A percentile compares a stretch with the other conserved stretches of the same genome.
Evolutionary conservation across 2,113 vertebrate genomes (phyloP).

Genomic region (Tretioscincus oriximinensis): DNA sequence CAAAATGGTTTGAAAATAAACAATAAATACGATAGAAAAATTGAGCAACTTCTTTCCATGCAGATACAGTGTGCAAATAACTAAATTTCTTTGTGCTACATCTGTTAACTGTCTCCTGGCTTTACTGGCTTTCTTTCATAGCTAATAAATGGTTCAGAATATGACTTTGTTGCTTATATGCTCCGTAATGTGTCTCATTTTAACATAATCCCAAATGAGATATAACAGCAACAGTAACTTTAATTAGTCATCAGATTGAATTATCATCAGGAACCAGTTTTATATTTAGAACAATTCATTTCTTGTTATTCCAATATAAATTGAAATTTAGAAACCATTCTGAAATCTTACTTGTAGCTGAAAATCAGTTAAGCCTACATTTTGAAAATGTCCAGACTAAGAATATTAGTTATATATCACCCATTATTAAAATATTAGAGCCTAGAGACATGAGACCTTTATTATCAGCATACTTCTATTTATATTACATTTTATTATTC

Average conservation of each 20-base stretch:
- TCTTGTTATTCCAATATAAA: background rate
- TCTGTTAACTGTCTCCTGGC: background rate
- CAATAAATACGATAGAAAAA: background rate
- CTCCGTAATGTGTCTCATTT: background rate
- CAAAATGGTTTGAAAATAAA: background rate
- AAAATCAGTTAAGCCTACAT: background rate
- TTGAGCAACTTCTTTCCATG: background rate
- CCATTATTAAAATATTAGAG: background rate
- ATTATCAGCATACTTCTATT: background rate
- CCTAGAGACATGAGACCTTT: slow-evolving; percentile 9
- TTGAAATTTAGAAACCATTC: background rate
- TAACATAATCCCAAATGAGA: slow-evolving; percentile 16
- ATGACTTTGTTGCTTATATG: background rate
- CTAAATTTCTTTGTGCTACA: background rate
- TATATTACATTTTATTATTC: slow-evolving; percentile 27
- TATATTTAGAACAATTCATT: background rate
- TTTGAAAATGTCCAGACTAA: background rate
- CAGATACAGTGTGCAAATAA: background rate
- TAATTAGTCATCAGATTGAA: slow-evolving; percentile 20
- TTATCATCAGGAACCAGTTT: background rate
- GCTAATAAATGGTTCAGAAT: slow-evolving; percentile 11
- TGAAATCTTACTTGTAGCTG: background rate
- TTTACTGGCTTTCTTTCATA: background rate
- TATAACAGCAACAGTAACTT: slow-evolving; percentile 17
- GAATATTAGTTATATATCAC: background rate